Percentiles rank a stretch among this genome's conserved stretches.
Evolutionary conservation across 2,797 vertebrate genomes (phyloP).

Genomic region (Galaxias olidus): DNA sequence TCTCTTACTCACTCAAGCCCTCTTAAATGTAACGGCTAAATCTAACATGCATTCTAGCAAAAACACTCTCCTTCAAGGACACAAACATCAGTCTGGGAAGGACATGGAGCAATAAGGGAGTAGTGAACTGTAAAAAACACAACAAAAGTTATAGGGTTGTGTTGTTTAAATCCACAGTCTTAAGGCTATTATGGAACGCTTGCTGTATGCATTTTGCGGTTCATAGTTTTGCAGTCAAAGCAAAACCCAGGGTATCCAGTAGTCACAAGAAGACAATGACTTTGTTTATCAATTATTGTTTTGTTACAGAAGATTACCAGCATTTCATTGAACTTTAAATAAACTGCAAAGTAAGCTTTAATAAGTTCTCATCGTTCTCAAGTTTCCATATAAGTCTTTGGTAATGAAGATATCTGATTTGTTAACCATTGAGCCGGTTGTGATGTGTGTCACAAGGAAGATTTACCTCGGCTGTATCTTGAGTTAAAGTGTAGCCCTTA

Average conservation of each 20-base stretch:
- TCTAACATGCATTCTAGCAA: slow-evolving; percentile 7
- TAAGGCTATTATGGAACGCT: slow-evolving; percentile 58
- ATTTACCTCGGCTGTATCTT: slow-evolving; percentile 44
- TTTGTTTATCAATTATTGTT: slow-evolving; percentile 12
- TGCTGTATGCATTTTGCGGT: slow-evolving; percentile 51
- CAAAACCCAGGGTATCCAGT: slow-evolving; percentile 49
- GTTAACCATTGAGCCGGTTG: slow-evolving; percentile 29
- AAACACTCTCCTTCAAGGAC: slow-evolving; percentile 52
- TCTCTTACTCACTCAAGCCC: slow-evolving; percentile 9
- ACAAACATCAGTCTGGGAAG: slow-evolving; percentile 39
- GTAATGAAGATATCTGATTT: too few species aligned
- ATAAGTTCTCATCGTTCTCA: slow-evolving; percentile 11
- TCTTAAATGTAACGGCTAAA: background rate
- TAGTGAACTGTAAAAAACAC: background rate
- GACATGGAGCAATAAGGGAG: too few species aligned
- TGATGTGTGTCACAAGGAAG: slow-evolving; percentile 22
- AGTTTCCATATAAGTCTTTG: slow-evolving; percentile 7
- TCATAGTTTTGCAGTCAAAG: slow-evolving; percentile 62
- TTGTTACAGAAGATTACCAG: slow-evolving; percentile 27
- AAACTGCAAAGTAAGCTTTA: background rate
- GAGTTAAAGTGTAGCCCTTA: slow-evolving; percentile 67
- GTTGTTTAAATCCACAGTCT: slow-evolving; percentile 40
- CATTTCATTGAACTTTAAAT: slow-evolving; percentile 31
- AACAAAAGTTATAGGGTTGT: slow-evolving; percentile 46
- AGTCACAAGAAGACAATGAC: slow-evolving; percentile 24